Conservation (phyloP, 2,797 vertebrate species). For the Onychomys leucogaster region DNA sequence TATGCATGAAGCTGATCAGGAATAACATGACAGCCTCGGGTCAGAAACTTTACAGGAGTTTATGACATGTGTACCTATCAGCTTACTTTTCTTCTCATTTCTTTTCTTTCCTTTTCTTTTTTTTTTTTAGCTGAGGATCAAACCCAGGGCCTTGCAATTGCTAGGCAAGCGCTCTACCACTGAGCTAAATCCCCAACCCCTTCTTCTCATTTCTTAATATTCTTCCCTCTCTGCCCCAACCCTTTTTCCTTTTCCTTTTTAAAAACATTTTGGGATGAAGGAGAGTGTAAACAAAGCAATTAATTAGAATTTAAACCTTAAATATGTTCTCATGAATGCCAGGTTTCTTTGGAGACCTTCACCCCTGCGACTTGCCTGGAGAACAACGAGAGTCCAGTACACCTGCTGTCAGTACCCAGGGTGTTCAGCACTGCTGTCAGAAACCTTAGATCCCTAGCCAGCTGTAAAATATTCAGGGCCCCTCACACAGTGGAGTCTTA, state of each 20-base stretch:
- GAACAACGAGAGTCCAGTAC: background rate
- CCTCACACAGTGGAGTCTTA: background rate
- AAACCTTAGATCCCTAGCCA: background rate
- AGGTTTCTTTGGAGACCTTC: background rate
- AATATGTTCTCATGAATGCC: background rate
- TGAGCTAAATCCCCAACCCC: too few species aligned
- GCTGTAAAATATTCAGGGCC: background rate
- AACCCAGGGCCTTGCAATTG: too few species aligned
- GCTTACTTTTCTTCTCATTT: background rate
- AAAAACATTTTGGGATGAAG: background rate
- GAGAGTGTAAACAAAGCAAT: background rate
- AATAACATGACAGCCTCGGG: background rate
- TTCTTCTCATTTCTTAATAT: background rate
- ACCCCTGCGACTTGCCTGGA: background rate
- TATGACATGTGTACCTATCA: background rate
- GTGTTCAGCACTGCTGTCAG: too few species aligned
- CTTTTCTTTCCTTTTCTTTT: background rate
- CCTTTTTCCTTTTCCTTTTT: background rate
- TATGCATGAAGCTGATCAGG: background rate
- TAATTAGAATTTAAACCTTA: conserved; percentile 60
- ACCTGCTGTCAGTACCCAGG: background rate
- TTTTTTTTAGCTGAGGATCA: too few species aligned
- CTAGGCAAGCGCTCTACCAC: too few species aligned
- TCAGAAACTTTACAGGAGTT: background rate
- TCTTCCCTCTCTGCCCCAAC: background rate